Base-by-base conservation (phyloP, 2,888 invertebrate species). In the Oxyscelio sp. region DNA sequence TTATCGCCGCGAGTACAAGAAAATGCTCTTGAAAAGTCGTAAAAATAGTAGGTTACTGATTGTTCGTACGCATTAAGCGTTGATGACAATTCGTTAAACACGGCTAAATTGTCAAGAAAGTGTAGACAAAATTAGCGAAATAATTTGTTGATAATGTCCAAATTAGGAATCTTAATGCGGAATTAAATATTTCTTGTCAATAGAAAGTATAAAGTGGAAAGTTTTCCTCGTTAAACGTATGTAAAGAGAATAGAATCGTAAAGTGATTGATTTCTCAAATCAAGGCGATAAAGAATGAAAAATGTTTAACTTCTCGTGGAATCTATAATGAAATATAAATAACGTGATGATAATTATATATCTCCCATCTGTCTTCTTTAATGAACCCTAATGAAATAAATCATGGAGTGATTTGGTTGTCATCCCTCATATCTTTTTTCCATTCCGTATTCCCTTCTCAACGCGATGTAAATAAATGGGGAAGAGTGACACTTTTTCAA, bases 11-110 rank as follows among this genome's bases (percentile, higher is more conserved):
- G 9, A 13, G 31, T 27, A 54, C 54, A 54, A 54, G 54, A 31
- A 31, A 27, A 27, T 54, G 54, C 54, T 54, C 24, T 27, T 54
- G 31, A 54, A 54, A 9, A 54, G 27, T 27, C n/a, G n/a, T n/a
- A n/a, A n/a, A n/a, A n/a, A n/a, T n/a, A n/a, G n/a, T n/a, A n/a
- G n/a, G n/a, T n/a, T n/a, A n/a, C n/a, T n/a, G n/a, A n/a, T n/a
- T n/a, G n/a, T 27, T 27, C 27, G 27, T 6, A 27, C 3, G 6
- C 27, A 27, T 6, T 27, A 27, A 27, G 27, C 3, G 27, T 6
- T 27, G 27, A 27, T 27, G 3, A 27, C 6, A 27, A 27, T 27
- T 27, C 4, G 3, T 27, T 6, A 6, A 27, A 6, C 6, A 6
- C 27, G 6, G 6, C 27, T 6, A 27, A 6, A 27, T 6, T 27